These are phyloP conservation scores for Gambusia holbrooki DNA, from an alignment of 2,113 vertebrate genomes.

Conservation along the genomic window DNA sequence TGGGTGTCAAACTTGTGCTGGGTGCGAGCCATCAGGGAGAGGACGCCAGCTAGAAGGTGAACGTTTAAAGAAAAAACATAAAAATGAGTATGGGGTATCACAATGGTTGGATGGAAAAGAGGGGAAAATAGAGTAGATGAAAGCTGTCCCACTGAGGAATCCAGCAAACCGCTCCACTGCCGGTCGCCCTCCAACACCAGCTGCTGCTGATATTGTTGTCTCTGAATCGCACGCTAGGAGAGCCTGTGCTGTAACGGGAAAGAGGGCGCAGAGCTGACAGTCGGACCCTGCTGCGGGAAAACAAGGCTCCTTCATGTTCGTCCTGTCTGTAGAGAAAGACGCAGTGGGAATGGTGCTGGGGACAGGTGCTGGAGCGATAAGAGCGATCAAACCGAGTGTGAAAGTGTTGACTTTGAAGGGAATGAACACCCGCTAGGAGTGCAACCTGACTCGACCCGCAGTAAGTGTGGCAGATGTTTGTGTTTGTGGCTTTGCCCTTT, in stretches of 20 bases:
- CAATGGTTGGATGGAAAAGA: conserved; percentile 36
- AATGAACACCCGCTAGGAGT: conserved; percentile 37
- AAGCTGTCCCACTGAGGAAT: conserved; percentile 60
- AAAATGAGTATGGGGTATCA: conserved; percentile 27
- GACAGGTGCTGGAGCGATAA: conserved; percentile 61
- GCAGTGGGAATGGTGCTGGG: conserved; percentile 37
- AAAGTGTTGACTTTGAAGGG: conserved; percentile 23
- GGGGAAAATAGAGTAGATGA: conserved; percentile 57
- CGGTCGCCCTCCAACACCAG: conserved; percentile 19
- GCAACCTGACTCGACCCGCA: conserved; percentile 39
- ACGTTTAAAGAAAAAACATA: neutral
- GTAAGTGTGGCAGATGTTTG: conserved; percentile 69
- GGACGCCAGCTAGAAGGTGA: conserved; percentile 14
- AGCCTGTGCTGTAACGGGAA: conserved; percentile 29
- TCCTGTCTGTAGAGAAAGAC: conserved; percentile 29
- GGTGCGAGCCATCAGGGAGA: too few species aligned
- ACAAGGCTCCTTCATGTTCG: conserved; percentile 53
- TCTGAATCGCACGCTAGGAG: conserved; percentile 31
- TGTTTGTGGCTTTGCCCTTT: neutral
- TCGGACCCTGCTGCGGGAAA: conserved; percentile 56
- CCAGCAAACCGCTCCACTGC: conserved; percentile 20
- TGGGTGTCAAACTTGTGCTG: conserved; percentile 67
- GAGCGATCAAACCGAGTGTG: conserved; percentile 35
- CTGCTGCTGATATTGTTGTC: conserved; percentile 19
- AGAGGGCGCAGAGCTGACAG: conserved; percentile 59